Conservation (phyloP, 2,113 vertebrate genomes). For the Poeciliopsis retropinna region DNA sequence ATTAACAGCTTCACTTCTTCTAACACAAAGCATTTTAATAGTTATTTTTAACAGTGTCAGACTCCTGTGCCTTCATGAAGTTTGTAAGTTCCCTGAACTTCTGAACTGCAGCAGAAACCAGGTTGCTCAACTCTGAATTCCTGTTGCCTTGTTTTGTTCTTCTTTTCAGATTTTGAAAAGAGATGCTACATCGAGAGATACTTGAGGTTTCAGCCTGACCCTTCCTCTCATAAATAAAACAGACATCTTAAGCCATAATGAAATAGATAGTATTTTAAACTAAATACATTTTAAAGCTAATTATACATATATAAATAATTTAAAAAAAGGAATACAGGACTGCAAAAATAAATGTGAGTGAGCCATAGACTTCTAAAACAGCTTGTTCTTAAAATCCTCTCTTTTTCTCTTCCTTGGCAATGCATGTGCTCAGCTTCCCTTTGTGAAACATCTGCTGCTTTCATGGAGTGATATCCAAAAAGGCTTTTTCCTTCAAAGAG, state of each 20-base stretch:
- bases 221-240: not conserved
- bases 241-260: conserved; percentile 12
- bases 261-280: conserved; percentile 30
- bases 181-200: conserved; percentile 2
- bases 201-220: conserved; percentile 3
- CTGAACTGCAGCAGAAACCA: not conserved
- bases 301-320: not conserved
- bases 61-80: conserved; percentile 5
- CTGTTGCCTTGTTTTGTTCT: not conserved
- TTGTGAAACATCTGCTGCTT: conserved; percentile 33
- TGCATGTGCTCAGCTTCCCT: conserved; percentile 34
- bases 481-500: conserved; percentile 38
- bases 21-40: not conserved
- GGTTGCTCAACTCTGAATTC: not conserved
- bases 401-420: conserved; percentile 18
- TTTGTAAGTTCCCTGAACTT: not conserved
- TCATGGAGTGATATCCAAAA: conserved; percentile 20
- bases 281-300: conserved; percentile 13
- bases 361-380: conserved; percentile 16
- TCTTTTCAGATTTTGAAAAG: conserved; percentile 4
- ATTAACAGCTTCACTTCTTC: not conserved
- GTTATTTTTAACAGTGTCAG: not conserved
- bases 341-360: not conserved
- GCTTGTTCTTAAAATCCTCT: conserved; percentile 19
- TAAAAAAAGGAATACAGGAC: not conserved